phyloP scores from a whole-genome alignment of 2,113 vertebrate genomes.

The Synodontis membranacea region DNA sequence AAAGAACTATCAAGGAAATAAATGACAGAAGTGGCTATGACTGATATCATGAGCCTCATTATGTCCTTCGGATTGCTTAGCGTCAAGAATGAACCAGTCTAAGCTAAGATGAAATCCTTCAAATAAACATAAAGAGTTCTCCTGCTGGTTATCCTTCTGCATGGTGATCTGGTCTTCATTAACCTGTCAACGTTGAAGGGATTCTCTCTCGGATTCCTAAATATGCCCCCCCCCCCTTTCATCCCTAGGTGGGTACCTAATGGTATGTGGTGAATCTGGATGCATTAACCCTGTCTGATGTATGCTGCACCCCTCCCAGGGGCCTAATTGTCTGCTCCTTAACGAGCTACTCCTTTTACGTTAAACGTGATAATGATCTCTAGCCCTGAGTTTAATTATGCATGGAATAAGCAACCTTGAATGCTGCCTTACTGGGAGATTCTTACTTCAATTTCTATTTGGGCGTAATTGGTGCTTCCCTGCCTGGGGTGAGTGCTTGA shows the following conservation, averaged over 20 bases:
- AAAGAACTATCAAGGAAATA: slow-evolving; percentile 38
- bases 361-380: slow-evolving; percentile 48
- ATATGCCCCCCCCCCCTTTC: not conserved
- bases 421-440: slow-evolving; percentile 28
- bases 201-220: not conserved
- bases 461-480: slow-evolving; percentile 37
- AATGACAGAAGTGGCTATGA: slow-evolving; percentile 20
- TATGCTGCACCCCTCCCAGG: slow-evolving; percentile 8
- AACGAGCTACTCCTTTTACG: slow-evolving; percentile 45
- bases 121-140: not conserved
- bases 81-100: slow-evolving; percentile 1
- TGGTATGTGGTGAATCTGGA: slow-evolving; percentile 37
- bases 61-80: slow-evolving; percentile 4
- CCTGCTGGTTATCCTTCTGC: not conserved
- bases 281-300: slow-evolving; percentile 45
- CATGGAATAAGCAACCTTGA: slow-evolving; percentile 53
- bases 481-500: slow-evolving; percentile 38
- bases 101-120: not conserved
- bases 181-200: not conserved
- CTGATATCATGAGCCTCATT: slow-evolving; percentile 38
- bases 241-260: slow-evolving; percentile 16
- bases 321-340: slow-evolving; percentile 54
- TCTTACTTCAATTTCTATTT: slow-evolving; percentile 47
- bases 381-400: slow-evolving; percentile 50
- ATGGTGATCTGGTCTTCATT: not conserved